Percentiles rank a stretch among this genome's conserved stretches.
Conservation (phyloP, 2,888 invertebrate genomes). For the Molorchus minor region DNA sequence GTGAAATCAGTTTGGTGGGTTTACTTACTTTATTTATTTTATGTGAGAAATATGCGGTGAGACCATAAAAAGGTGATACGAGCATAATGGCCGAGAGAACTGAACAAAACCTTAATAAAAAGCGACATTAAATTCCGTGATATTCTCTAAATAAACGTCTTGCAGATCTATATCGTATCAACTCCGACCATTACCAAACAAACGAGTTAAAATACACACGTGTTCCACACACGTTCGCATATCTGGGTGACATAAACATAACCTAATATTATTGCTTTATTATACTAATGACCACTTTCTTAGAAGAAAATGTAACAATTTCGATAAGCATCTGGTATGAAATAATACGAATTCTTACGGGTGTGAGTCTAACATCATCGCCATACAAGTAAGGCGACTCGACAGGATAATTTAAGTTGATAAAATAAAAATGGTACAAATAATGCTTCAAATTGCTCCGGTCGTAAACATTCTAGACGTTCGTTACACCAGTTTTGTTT, state of each 20-base stretch:
- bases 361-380: constrained; percentile 28
- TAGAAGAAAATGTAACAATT: constrained; percentile 30
- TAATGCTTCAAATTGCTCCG: constrained; percentile 7
- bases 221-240: constrained; percentile 28
- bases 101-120: constrained; percentile 10
- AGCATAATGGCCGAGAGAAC: not conserved
- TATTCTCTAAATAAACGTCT: constrained; percentile 11
- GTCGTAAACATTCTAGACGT: constrained; percentile 32
- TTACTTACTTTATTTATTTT: too few relatives aligned
- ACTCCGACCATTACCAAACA: constrained; percentile 6
- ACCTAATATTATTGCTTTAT: constrained; percentile 33
- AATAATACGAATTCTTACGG: constrained; percentile 22
- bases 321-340: constrained; percentile 34
- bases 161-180: constrained; percentile 16
- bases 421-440: constrained; percentile 32
- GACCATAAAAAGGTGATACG: not conserved
- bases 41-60: not conserved
- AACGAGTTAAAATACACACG: constrained; percentile 27
- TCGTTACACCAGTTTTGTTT: constrained; percentile 39
- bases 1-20: too few relatives aligned
- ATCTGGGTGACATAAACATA: constrained; percentile 24
- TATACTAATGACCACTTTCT: constrained; percentile 31
- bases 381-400: constrained; percentile 44
- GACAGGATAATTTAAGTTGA: constrained; percentile 47
- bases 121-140: constrained; percentile 10